Conservation (phyloP, 2,888 invertebrate species). For the Cecidostiba fungosa region DNA sequence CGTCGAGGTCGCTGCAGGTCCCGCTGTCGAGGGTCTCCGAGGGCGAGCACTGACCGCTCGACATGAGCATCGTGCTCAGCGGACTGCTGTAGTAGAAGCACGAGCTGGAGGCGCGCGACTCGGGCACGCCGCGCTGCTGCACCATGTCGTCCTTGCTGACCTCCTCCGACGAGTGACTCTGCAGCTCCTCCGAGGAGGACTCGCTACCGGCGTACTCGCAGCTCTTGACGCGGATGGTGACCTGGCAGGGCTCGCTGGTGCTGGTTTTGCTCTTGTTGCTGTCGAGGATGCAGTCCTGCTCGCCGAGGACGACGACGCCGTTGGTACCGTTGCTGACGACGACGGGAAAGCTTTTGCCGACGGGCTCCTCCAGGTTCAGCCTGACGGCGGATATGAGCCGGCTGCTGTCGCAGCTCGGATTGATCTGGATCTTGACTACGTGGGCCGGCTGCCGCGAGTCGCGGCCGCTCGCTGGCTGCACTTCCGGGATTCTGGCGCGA, state of each 20-base stretch:
- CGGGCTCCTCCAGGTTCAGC: slow-evolving; percentile 53
- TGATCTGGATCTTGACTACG: slow-evolving; percentile 88
- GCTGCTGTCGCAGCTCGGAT: slow-evolving; percentile 82
- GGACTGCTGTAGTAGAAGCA: slow-evolving; percentile 85
- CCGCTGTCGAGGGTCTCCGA: slow-evolving; percentile 92
- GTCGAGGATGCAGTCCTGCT: neutral
- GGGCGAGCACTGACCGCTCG: slow-evolving; percentile 91
- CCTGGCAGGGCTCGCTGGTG: slow-evolving; percentile 33
- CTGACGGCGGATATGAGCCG: slow-evolving; percentile 67
- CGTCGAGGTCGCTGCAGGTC: slow-evolving; percentile 91
- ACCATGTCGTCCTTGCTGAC: slow-evolving; percentile 75
- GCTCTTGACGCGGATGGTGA: slow-evolving; percentile 51
- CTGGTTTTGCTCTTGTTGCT: slow-evolving; percentile 6
- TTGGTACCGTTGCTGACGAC: slow-evolving; percentile 27
- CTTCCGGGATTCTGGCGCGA: slow-evolving; percentile 64
- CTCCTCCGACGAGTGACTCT: slow-evolving; percentile 8
- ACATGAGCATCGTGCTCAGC: slow-evolving; percentile 84
- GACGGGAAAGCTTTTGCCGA: neutral
- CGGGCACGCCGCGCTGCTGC: slow-evolving; percentile 75
- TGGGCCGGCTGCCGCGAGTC: slow-evolving; percentile 75
- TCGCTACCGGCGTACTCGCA: slow-evolving; percentile 10
- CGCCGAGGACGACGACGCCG: neutral
- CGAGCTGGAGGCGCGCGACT: slow-evolving; percentile 55
- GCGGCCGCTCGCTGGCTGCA: slow-evolving; percentile 20
- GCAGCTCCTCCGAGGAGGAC: slow-evolving; percentile 17